Evolutionary conservation across 1,140 invertebrate species (phyloP), one percentile per base, ranked within the genome.

Genomic region (Platyscapa corneri): DNA sequence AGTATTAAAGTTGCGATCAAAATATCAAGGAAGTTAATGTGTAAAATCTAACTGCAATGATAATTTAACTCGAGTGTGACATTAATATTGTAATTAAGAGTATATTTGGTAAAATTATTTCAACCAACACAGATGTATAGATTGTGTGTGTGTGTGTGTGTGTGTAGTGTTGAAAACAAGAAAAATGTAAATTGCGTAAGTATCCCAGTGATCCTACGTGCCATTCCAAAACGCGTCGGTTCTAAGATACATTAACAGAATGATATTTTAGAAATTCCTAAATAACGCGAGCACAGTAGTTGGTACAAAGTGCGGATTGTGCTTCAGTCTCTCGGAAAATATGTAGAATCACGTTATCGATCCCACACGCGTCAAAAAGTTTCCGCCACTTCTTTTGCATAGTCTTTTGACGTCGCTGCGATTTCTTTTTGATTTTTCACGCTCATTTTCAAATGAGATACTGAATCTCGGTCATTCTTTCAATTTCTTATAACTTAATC

Each of bases 391-490:
- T 32, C 14, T 39, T 72, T 72, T 39, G 32, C 39, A 23, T 1
- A 42, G 34, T 30, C 20, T 39, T 46, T 65, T 65, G 56, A 37
- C 56, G 56, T 56, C 18, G 7, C 39, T 18, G 67, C 39, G 64
- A 46, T 65, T 42, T 67, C 37, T 46, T 67, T 67, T 80, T 37
- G 34, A 67, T 67, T 67, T 64, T 80, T 70, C 60, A 80, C 64
- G 37, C n/a, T 81, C 79, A 49, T 34, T 67, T 70, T 27, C 42
- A 49, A 14, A n/a, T 14, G 5, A 42, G 12, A 39, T 34, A 39
- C 20, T 64, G 6, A 79, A 3, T 77, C 30, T 34, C 23, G 12
- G n/a, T 53, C 30, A 53, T 20, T 77, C 46, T 49, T 75, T n/a
- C 16, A 72, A 42, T 74, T 12, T 42, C 6, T 74, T 42, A 42